These are phyloP conservation scores for Chlorospingus flavigularis DNA, from an alignment of 2,797 vertebrate species.

Conservation along the genomic window DNA sequence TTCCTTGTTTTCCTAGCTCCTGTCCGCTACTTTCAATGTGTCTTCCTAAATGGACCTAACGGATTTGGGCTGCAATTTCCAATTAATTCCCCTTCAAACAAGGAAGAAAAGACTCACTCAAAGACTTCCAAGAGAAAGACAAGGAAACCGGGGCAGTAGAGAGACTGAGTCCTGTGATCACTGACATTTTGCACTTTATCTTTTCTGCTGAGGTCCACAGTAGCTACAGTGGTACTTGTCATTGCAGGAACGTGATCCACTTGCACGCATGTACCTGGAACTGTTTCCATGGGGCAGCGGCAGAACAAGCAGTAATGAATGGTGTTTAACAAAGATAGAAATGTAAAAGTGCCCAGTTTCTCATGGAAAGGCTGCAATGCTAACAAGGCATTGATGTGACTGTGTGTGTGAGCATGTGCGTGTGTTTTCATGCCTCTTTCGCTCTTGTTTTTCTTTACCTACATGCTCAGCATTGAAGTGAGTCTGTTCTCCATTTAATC, in stretches of 20 bases:
- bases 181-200: slow-evolving; percentile 57
- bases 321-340: slow-evolving; percentile 4
- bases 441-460: slow-evolving; percentile 36
- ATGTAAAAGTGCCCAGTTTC: slow-evolving; percentile 22
- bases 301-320: neutral
- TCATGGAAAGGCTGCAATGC: slow-evolving; percentile 8
- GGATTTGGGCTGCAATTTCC: slow-evolving; percentile 82
- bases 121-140: slow-evolving; percentile 78
- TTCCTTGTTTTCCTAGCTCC: slow-evolving; percentile 78
- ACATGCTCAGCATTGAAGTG: slow-evolving; percentile 31
- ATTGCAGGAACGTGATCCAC: neutral
- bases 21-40: slow-evolving; percentile 92
- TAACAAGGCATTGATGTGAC: slow-evolving; percentile 13
- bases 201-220: slow-evolving; percentile 40
- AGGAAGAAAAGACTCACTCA: slow-evolving; percentile 67
- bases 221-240: slow-evolving; percentile 11
- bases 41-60: slow-evolving; percentile 88
- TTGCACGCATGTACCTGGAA: slow-evolving; percentile 2
- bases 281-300: neutral
- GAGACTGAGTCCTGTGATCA: neutral
- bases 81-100: slow-evolving; percentile 70
- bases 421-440: slow-evolving; percentile 13
- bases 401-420: neutral
- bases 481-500: slow-evolving; percentile 40
- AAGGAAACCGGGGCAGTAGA: slow-evolving; percentile 80